A percentile compares a stretch with the other conserved stretches of the same genome.
phyloP scores from a whole-genome alignment of 2,797 vertebrate species.

The Neostethus bicornis region DNA sequence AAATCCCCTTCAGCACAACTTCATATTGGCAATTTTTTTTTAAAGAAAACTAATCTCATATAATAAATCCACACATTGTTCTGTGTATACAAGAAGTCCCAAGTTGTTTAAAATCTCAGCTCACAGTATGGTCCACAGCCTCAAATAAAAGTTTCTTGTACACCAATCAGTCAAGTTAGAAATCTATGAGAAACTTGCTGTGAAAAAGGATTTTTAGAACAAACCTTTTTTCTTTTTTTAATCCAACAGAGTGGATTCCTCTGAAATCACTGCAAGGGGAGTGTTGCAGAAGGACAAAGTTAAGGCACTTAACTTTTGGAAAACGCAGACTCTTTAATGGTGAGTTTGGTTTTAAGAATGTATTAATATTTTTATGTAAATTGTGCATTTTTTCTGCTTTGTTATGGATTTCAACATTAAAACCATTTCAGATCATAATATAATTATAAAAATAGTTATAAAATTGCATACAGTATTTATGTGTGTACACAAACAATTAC shows the following conservation, averaged over 20 bases:
- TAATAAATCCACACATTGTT: background rate
- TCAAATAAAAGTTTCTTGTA: background rate
- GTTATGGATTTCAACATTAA: too few relatives aligned
- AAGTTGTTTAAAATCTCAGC: background rate
- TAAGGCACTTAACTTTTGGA: background rate
- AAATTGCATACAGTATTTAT: too few relatives aligned
- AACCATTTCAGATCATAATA: too few relatives aligned
- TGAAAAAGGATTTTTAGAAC: background rate
- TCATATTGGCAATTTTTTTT: slow-evolving; percentile 40
- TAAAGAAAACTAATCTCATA: too few relatives aligned
- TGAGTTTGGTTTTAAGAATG: background rate
- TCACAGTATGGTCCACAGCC: background rate
- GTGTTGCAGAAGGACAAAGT: background rate
- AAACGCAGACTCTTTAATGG: background rate
- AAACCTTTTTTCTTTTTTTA: background rate
- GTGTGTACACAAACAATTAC: too few relatives aligned
- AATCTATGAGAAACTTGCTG: background rate
- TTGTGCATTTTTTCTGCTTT: too few relatives aligned
- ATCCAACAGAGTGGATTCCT: background rate
- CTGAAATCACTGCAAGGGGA: background rate
- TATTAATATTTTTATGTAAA: too few relatives aligned
- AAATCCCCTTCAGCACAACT: slow-evolving; percentile 40
- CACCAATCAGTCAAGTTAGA: background rate
- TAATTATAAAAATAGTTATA: too few relatives aligned
- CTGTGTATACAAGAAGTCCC: background rate